Percentiles rank a stretch among this genome's conserved stretches.
Conservation (phyloP, 2,797 vertebrate species). For the Pipistrellus kuhlii region DNA sequence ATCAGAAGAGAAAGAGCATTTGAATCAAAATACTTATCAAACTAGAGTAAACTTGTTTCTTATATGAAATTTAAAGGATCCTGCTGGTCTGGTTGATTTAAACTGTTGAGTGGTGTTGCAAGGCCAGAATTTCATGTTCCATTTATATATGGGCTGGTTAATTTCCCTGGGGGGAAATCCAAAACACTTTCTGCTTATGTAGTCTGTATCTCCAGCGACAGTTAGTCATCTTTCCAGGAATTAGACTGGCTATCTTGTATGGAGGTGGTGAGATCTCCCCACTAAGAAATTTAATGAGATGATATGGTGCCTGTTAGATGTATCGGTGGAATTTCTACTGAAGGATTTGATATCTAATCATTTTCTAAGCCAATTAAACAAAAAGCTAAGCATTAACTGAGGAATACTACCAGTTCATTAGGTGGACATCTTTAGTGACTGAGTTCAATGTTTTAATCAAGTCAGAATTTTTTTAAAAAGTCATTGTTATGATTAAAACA, state of each 20-base stretch:
- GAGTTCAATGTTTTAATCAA: neutral
- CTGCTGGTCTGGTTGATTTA: neutral
- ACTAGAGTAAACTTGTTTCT: conserved; percentile 4
- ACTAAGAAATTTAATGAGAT: neutral
- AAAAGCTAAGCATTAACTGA: neutral
- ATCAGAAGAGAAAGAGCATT: neutral
- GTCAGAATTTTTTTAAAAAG: neutral
- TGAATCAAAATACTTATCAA: conserved; percentile 34
- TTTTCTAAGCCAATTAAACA: neutral
- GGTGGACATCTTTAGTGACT: neutral
- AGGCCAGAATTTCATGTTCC: neutral
- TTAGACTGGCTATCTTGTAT: neutral
- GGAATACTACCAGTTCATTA: neutral
- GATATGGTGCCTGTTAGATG: neutral
- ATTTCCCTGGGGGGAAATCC: neutral
- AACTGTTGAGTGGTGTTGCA: neutral
- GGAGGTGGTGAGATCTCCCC: neutral
- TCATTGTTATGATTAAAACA: neutral
- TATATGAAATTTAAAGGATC: neutral
- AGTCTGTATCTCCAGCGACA: neutral
- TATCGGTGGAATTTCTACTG: neutral
- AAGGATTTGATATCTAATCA: neutral
- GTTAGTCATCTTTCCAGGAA: neutral
- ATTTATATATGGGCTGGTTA: neutral
- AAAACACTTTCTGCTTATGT: neutral